These are phyloP conservation scores for Chromobotia macracanthus DNA, from an alignment of 2,797 vertebrate genomes.

Conservation along the genomic window DNA sequence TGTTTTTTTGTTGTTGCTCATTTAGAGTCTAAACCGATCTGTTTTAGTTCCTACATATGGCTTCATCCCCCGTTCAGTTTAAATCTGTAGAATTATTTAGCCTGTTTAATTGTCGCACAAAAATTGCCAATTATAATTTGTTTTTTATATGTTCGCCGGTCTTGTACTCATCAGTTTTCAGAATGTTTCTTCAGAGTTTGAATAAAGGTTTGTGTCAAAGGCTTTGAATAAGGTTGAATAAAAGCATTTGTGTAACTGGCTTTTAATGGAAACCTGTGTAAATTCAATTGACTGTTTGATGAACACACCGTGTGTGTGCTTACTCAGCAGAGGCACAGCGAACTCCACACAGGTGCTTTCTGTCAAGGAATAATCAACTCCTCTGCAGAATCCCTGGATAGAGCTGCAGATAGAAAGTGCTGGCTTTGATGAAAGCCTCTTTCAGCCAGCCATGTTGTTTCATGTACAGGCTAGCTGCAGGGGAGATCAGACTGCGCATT, in stretches of 20 bases:
- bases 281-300: conserved; percentile 12
- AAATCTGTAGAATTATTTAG: neutral
- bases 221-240: neutral
- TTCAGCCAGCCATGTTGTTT: conserved; percentile 41
- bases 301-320: conserved; percentile 25
- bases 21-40: neutral
- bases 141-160: neutral
- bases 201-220: too few species aligned
- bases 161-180: conserved; percentile 10
- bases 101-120: neutral
- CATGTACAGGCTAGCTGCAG: conserved; percentile 40
- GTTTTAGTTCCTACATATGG: neutral
- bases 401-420: conserved; percentile 14
- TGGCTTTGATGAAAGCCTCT: conserved; percentile 43
- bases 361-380: conserved; percentile 28
- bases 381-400: conserved; percentile 25
- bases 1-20: neutral
- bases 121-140: neutral
- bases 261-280: conserved; percentile 42
- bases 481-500: conserved; percentile 45
- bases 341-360: conserved; percentile 24
- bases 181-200: conserved; percentile 8
- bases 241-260: conserved; percentile 3
- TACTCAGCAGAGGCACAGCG: conserved; percentile 26
- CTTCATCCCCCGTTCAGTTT: neutral